Conservation (phyloP, 2,113 vertebrate genomes). For the Blennius ocellaris region DNA sequence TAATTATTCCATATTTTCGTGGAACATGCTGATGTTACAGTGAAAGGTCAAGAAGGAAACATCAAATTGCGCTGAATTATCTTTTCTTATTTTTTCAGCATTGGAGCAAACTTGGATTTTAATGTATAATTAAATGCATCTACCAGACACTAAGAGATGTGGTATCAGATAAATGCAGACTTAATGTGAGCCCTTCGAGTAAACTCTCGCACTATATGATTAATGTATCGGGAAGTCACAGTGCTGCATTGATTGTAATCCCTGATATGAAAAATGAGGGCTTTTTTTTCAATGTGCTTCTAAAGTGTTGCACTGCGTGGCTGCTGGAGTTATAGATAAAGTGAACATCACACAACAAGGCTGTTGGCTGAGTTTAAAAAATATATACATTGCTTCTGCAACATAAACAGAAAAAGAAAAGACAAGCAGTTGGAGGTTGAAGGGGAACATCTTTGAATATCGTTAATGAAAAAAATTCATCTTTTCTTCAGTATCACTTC, state of each 20-base stretch:
- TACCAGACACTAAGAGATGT: background rate
- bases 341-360: slow-evolving; percentile 38
- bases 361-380: slow-evolving; percentile 61
- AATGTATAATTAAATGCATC: slow-evolving; percentile 13
- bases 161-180: slow-evolving; percentile 29
- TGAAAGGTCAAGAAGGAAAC: background rate
- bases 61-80: background rate
- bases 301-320: slow-evolving; percentile 42
- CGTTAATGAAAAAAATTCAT: slow-evolving; percentile 16
- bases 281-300: slow-evolving; percentile 23
- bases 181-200: slow-evolving; percentile 54
- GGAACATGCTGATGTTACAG: background rate
- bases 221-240: slow-evolving; percentile 52
- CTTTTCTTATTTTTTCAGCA: background rate
- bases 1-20: too few species aligned
- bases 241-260: slow-evolving; percentile 50
- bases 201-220: slow-evolving; percentile 45
- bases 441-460: slow-evolving; percentile 13
- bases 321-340: slow-evolving; percentile 47
- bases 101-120: background rate
- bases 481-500: background rate
- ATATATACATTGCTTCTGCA: slow-evolving; percentile 16
- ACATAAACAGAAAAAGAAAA: slow-evolving; percentile 15
- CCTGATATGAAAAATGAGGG: slow-evolving; percentile 30
- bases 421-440: background rate